phyloP scores from a whole-genome alignment of 2,888 invertebrate genomes.

The Hesperia comma region DNA sequence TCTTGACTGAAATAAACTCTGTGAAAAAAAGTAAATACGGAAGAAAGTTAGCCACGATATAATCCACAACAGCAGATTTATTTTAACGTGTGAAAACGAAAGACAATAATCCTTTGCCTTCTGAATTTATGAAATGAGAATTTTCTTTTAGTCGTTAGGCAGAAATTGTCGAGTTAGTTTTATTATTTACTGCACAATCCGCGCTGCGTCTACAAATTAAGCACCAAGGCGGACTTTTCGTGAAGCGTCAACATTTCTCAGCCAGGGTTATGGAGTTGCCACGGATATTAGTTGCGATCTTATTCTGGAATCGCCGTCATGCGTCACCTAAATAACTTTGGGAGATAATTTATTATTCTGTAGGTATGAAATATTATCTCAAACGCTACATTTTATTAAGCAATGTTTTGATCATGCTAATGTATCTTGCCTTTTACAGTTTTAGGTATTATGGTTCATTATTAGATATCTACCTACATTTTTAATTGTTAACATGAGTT shows the following conservation, averaged over 20 bases:
- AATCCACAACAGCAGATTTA: background rate
- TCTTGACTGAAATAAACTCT: background rate
- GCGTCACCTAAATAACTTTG: background rate
- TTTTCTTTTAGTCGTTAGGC: constrained; percentile 18
- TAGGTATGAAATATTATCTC: background rate
- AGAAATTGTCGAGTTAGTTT: constrained; percentile 37
- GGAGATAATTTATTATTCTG: background rate
- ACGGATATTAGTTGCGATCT: constrained; percentile 25
- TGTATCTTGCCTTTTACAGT: no score
- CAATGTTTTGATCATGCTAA: no score
- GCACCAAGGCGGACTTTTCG: constrained; percentile 49
- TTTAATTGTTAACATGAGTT: no score
- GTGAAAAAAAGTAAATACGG: background rate
- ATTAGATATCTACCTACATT: no score
- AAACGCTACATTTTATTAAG: background rate
- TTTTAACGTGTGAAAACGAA: constrained; percentile 24
- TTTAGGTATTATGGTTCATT: no score
- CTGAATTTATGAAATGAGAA: constrained; percentile 19
- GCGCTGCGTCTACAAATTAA: constrained; percentile 52
- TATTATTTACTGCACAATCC: constrained; percentile 50
- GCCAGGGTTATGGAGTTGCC: constrained; percentile 43
- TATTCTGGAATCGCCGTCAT: constrained; percentile 24
- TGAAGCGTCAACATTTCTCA: constrained; percentile 52
- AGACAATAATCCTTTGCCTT: constrained; percentile 27
- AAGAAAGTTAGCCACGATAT: constrained; percentile 8